Evolutionary conservation across 2,888 invertebrate genomes (phyloP), one percentile per base, ranked within the genome.

Genomic region (Eurois occulta): DNA sequence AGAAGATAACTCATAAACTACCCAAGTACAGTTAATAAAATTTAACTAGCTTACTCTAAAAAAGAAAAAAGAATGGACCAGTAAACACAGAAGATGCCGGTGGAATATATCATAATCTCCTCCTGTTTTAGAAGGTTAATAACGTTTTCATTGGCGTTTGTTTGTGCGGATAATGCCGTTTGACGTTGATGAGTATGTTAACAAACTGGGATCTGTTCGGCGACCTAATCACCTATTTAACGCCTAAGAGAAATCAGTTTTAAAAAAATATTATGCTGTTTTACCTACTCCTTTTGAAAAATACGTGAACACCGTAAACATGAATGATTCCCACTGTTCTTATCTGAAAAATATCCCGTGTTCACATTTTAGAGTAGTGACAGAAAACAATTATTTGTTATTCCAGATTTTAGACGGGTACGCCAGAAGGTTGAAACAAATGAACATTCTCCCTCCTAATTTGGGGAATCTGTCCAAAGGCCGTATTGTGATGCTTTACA

Each of bases 381-480:
- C 41, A 41, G 24, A 38, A 41, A 65, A 41, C 4, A 38, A n/a
- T 48, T 78, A n/a, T 48, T 78, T 35, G 43, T 80, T 24, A 72
- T 91, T 86, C 1, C 88, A 97, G 96, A 97, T 98, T 87, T 96
- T 98, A 86, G 98, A 98, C 90, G 96, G 96, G 1, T 98, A 98
- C 88, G 97, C 98, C 7, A 95, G 97, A 72, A 96, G 97, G 75
- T 93, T 98, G 67, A 97, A 97, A 72, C 97, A 97, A 73, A 95
- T 97, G 67, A 97, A 97, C 83, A 97, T 98, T 58, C 92, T 98
- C 7, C 97, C 97, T 4, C 97, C 97, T 74, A 97, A 97, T 88
- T 92, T 95, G 69, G 96, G 97, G 1, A 97, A 96, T 86, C 90
- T 97, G 78, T 97, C 97, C 0, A 97, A 97, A 91, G 97, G 97